phyloP scores from a whole-genome alignment of 2,113 vertebrate genomes.

The Gopherus evgoodei region DNA sequence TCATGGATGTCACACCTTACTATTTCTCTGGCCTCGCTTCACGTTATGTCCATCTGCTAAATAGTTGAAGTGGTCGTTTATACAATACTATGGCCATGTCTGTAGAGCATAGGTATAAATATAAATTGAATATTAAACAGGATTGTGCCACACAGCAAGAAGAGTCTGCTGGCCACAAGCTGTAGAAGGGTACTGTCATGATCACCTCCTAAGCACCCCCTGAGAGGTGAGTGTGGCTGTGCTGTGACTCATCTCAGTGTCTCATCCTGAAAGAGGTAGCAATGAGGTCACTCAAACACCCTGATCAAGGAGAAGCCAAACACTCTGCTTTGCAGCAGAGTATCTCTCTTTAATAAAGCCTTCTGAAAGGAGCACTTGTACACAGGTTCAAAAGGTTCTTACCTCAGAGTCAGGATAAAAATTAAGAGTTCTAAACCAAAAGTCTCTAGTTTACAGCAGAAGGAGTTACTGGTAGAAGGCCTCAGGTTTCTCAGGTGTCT shows the following conservation, averaged over 20 bases:
- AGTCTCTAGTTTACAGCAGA: background rate
- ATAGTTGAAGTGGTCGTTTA: background rate
- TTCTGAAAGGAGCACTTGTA: background rate
- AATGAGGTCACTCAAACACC: background rate
- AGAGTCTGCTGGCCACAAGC: background rate
- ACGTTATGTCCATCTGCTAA: background rate
- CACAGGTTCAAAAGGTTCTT: background rate
- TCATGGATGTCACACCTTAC: background rate
- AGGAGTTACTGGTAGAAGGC: background rate
- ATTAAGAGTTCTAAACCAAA: background rate
- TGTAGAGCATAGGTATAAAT: background rate
- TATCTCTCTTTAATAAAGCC: background rate
- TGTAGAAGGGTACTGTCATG: background rate
- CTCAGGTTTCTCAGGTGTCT: background rate
- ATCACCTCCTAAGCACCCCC: background rate
- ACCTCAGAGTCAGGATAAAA: background rate
- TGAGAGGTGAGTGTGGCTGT: background rate
- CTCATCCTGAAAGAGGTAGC: background rate
- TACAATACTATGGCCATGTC: background rate
- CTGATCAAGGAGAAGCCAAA: background rate
- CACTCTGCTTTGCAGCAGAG: background rate
- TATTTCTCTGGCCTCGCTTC: background rate
- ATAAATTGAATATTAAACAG: background rate
- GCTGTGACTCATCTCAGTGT: background rate
- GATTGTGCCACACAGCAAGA: background rate